Conservation (phyloP, 1,140 invertebrate species). For the Ceratina japonica region DNA sequence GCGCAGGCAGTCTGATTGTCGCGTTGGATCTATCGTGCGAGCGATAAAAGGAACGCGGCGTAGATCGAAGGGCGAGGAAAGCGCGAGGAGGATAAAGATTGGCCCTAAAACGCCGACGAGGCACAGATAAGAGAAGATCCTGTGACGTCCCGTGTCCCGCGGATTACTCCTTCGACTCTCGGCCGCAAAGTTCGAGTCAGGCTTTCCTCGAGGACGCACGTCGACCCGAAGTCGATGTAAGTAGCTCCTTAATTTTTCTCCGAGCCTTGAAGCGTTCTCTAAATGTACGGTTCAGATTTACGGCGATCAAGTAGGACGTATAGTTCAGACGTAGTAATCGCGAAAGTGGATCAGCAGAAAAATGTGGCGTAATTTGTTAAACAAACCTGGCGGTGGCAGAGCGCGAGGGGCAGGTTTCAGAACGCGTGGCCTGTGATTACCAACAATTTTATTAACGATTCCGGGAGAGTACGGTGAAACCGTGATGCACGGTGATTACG, state of each 20-base stretch:
- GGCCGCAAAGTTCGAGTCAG: constrained; percentile 18
- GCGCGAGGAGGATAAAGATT: constrained; percentile 33
- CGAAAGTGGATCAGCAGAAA: constrained; percentile 14
- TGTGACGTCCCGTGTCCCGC: constrained; percentile 42
- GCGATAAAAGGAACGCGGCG: constrained; percentile 32
- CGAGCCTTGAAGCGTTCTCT: no score
- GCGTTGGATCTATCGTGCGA: constrained; percentile 13
- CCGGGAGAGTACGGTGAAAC: constrained; percentile 43
- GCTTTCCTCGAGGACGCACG: constrained; percentile 6
- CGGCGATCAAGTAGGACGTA: background rate
- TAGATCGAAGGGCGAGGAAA: constrained; percentile 26
- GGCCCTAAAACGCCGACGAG: constrained; percentile 59
- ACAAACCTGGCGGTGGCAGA: constrained; percentile 32
- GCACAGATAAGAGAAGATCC: constrained; percentile 63
- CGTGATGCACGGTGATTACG: constrained; percentile 46
- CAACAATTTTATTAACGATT: constrained; percentile 39
- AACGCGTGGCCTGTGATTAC: constrained; percentile 41
- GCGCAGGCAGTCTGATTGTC: constrained; percentile 1
- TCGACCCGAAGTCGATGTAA: no score
- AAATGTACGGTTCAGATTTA: background rate
- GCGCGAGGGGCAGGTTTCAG: background rate
- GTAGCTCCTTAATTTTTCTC: no score
- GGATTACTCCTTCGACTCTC: constrained; percentile 25
- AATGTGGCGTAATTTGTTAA: constrained; percentile 44
- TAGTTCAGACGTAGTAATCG: background rate